These are phyloP conservation scores for Xiphophorus maculatus DNA, from an alignment of 2,113 vertebrate species.

Conservation along the genomic window DNA sequence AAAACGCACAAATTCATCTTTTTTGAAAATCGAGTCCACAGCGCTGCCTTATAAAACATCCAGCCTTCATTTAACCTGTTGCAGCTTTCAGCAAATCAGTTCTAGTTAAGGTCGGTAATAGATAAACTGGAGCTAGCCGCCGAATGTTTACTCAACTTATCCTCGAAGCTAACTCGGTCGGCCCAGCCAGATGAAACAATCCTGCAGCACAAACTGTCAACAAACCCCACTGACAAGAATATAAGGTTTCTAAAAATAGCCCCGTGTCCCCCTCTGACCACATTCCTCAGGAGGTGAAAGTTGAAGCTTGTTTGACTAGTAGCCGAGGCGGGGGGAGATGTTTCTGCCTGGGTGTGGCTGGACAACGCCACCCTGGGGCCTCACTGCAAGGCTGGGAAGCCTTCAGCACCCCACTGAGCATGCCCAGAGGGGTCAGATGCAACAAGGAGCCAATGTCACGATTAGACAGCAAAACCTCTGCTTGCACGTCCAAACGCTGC, in stretches of 20 bases:
- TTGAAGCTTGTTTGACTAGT: conserved; percentile 66
- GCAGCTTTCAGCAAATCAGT: conserved; percentile 35
- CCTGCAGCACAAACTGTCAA: conserved; percentile 60
- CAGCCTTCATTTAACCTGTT: conserved; percentile 38
- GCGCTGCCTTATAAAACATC: neutral
- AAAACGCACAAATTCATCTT: too few species aligned
- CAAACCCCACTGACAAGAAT: conserved; percentile 58
- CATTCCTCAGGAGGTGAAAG: conserved; percentile 74
- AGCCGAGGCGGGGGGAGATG: conserved; percentile 49
- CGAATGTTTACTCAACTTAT: conserved; percentile 59
- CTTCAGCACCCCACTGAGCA: conserved; percentile 12
- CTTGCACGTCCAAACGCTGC: conserved; percentile 53
- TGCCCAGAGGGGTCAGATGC: conserved; percentile 17
- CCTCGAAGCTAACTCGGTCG: conserved; percentile 31
- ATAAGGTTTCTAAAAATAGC: conserved; percentile 70
- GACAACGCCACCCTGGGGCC: conserved; percentile 34
- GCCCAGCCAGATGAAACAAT: conserved; percentile 50
- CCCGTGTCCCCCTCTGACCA: conserved; percentile 44
- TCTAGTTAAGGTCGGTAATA: conserved; percentile 35
- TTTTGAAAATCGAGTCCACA: neutral
- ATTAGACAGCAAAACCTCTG: conserved; percentile 72
- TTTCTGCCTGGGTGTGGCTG: conserved; percentile 70
- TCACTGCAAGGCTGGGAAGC: conserved; percentile 23
- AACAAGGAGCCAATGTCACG: conserved; percentile 59
- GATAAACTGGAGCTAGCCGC: conserved; percentile 24